Evolutionary conservation across 1,140 invertebrate genomes (phyloP).

Genomic region (Neoseiulus cucumeris): DNA sequence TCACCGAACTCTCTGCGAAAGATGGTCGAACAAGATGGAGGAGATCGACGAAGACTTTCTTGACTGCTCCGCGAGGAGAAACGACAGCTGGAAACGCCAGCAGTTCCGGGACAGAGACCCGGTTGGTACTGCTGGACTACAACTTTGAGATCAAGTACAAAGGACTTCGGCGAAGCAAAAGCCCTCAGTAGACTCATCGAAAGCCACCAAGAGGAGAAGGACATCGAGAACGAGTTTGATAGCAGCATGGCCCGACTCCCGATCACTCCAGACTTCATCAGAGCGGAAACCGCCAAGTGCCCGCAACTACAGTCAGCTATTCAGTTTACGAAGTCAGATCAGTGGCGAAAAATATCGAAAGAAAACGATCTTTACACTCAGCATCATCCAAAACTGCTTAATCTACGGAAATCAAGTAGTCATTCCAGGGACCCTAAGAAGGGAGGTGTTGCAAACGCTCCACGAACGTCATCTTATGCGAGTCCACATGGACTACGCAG

Average conservation of each 20-base stretch:
- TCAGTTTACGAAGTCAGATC: neutral
- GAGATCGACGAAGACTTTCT: conserved; percentile 29
- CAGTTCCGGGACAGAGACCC: conserved; percentile 28
- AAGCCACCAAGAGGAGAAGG: neutral
- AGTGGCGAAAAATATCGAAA: neutral
- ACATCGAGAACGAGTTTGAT: neutral
- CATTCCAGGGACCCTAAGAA: conserved; percentile 20
- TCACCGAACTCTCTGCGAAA: too few species aligned
- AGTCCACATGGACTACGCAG: conserved; percentile 29
- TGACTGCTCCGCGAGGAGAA: conserved; percentile 21
- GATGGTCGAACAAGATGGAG: too few species aligned
- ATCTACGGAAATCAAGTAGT: conserved; percentile 14
- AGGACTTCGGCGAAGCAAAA: conserved; percentile 20
- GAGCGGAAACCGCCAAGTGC: neutral
- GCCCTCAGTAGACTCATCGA: conserved; percentile 15
- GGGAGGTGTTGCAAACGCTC: conserved; percentile 20
- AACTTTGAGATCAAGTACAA: conserved; percentile 25
- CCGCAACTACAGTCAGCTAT: neutral
- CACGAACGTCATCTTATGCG: conserved; percentile 21
- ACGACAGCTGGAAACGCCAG: conserved; percentile 22
- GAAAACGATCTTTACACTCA: neutral
- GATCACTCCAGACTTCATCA: neutral
- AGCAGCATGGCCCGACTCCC: neutral
- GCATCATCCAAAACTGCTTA: neutral
- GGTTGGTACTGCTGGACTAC: conserved; percentile 24